Conservation (phyloP, 2,888 invertebrate genomes). For the Thecophora atra region DNA sequence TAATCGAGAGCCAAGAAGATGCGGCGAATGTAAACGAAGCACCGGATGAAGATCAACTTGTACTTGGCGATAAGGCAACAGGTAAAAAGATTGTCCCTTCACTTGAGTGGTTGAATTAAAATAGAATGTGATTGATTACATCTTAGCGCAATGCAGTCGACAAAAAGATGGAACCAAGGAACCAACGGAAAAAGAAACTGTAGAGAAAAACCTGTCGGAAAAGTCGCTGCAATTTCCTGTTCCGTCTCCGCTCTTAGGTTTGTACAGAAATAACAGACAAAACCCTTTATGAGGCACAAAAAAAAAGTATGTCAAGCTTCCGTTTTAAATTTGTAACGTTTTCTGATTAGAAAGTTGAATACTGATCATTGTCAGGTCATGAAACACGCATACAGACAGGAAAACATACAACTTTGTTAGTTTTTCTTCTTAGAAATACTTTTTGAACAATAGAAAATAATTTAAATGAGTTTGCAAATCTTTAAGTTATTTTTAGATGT, state of each 20-base stretch:
- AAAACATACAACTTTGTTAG: too few relatives aligned
- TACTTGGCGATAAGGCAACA: slow-evolving; percentile 46
- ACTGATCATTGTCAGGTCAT: too few relatives aligned
- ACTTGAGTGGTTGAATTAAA: not conserved
- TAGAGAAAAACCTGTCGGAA: slow-evolving; percentile 53
- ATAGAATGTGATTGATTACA: not conserved
- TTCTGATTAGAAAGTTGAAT: too few relatives aligned
- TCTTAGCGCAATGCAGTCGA: slow-evolving; percentile 47
- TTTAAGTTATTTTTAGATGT: too few relatives aligned
- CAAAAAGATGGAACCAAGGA: slow-evolving; percentile 53
- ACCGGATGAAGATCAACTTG: slow-evolving; percentile 43
- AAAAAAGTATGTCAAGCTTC: too few relatives aligned
- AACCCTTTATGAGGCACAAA: too few relatives aligned
- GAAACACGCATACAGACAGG: too few relatives aligned
- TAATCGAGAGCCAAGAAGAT: slow-evolving; percentile 49
- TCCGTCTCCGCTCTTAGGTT: slow-evolving; percentile 52
- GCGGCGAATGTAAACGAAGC: slow-evolving; percentile 43
- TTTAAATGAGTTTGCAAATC: too few relatives aligned
- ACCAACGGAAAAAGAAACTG: slow-evolving; percentile 48
- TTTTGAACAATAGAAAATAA: too few relatives aligned
- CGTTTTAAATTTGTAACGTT: too few relatives aligned
- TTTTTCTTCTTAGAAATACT: too few relatives aligned
- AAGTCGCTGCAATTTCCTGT: slow-evolving; percentile 50
- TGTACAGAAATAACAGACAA: slow-evolving; percentile 34
- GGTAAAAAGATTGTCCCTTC: slow-evolving; percentile 30